phyloP scores from a whole-genome alignment of 2,113 vertebrate genomes.

The Anolis carolinensis region DNA sequence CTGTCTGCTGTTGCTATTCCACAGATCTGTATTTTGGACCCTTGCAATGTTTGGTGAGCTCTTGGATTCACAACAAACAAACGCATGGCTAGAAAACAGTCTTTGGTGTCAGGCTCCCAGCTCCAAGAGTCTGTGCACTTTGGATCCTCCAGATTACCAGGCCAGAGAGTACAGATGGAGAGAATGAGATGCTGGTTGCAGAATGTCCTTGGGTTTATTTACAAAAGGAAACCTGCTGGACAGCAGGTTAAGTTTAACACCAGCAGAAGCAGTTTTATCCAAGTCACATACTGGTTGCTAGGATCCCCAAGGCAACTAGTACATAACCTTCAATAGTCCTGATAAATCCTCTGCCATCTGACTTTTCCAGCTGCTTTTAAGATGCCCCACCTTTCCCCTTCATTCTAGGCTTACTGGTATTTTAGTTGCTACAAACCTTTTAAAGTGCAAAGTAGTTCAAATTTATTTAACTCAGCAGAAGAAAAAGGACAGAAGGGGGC shows the following conservation, averaged over 20 bases:
- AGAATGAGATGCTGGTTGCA: neutral
- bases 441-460: too few relatives aligned
- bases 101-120: neutral
- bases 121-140: neutral
- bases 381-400: too few relatives aligned
- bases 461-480: too few relatives aligned
- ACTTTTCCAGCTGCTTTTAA: too few relatives aligned
- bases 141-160: neutral
- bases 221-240: neutral
- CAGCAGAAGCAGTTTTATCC: neutral
- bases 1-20: neutral
- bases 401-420: too few relatives aligned
- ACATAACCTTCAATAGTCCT: too few relatives aligned
- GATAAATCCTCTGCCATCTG: too few relatives aligned
- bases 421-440: too few relatives aligned
- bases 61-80: constrained; percentile 1
- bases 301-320: neutral
- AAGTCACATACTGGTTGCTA: neutral
- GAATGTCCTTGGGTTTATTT: neutral
- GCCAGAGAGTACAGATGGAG: too few relatives aligned
- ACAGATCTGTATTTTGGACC: constrained; percentile 17
- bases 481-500: too few relatives aligned
- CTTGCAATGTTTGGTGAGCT: neutral
- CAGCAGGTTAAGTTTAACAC: constrained; percentile 5
- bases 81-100: neutral